These are phyloP conservation scores for Tachyglossus aculeatus DNA, from an alignment of 2,797 vertebrate genomes.

Conservation along the genomic window DNA sequence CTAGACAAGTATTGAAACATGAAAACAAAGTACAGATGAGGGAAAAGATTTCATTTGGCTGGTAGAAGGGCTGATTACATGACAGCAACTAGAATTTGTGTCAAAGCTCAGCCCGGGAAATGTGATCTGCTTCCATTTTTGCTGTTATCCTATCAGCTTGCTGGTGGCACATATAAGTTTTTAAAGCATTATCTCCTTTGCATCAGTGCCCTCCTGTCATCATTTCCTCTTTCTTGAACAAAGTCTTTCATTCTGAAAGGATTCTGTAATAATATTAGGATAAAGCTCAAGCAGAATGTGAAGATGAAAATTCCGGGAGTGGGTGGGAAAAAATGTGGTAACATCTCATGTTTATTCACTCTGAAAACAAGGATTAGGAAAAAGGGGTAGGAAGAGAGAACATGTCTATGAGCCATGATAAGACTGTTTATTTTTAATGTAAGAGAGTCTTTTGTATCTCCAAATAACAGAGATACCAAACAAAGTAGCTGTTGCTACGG, in stretches of 20 bases:
- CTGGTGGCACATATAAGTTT: background rate
- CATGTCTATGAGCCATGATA: constrained; percentile 28
- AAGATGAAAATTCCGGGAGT: too few relatives aligned
- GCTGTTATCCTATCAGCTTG: background rate
- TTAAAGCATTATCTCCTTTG: constrained; percentile 20
- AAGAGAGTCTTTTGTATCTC: constrained; percentile 47
- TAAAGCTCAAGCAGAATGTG: too few relatives aligned
- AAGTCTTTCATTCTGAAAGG: constrained; percentile 46
- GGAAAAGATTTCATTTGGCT: constrained; percentile 15
- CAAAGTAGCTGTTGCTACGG: constrained; percentile 49
- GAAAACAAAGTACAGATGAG: background rate
- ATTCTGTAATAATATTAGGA: constrained; percentile 32
- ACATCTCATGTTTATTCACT: constrained; percentile 55
- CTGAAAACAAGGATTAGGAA: constrained; percentile 27
- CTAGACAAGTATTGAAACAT: constrained; percentile 8
- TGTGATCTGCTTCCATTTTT: background rate
- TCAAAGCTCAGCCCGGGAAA: constrained; percentile 6
- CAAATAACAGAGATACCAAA: constrained; percentile 27
- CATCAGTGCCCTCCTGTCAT: background rate
- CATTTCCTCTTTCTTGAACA: constrained; percentile 34
- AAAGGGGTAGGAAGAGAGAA: constrained; percentile 24
- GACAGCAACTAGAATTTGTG: constrained; percentile 25
- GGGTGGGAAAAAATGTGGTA: too few relatives aligned
- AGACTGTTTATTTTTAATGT: constrained; percentile 44
- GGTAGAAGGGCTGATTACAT: background rate